Base-by-base conservation (phyloP, 1,140 invertebrate genomes). In the Himalopsyche phryganea region DNA sequence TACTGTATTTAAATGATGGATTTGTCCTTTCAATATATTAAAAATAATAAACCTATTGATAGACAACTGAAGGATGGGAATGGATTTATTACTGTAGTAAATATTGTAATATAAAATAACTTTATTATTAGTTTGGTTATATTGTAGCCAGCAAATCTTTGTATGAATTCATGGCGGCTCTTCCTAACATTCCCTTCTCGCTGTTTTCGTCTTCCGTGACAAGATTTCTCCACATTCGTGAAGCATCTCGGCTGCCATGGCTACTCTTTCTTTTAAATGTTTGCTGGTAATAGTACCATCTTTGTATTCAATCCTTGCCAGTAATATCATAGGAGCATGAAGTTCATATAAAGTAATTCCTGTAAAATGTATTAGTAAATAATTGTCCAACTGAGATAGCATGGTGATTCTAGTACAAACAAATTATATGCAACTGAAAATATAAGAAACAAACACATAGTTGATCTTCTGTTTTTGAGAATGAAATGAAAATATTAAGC, bases 271-370 rank as follows among this genome's bases (percentile, higher is more conserved):
- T 55, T 85, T 85, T 6, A 90, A 68, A 45, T 79, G 75, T 0
- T 80, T 75, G n/a, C 82, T 76, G 23, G 75, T 77, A 7, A 91
- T 82, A 0, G 78, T 67, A 6, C 79, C 82, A 0, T 80, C 71
- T 38, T 78, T 77, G 66, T 83, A 89, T 51, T 83, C 80, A 47
- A 72, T 80, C 63, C 84, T 83, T 1, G 87, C 85, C 45, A 88
- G 68, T 53, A 88, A 80, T 65, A 90, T 81, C 6, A 90, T 62
- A 0, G 89, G 87, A 6, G 86, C 86, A 65, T 91, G 88, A 19
- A 91, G 68, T 67, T 92, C 89, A 67, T 91, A 92, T 5, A 91
- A 67, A 60, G 85, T 85, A 76, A 88, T 82, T 10, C 86, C 85
- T 86, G 66, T 1, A 69, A 71, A n/a, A n/a, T n/a, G n/a, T n/a